Evolutionary conservation across 1,140 invertebrate genomes (phyloP), one percentile per base, ranked within the genome.

Genomic region (Hydropsyche tenuis): DNA sequence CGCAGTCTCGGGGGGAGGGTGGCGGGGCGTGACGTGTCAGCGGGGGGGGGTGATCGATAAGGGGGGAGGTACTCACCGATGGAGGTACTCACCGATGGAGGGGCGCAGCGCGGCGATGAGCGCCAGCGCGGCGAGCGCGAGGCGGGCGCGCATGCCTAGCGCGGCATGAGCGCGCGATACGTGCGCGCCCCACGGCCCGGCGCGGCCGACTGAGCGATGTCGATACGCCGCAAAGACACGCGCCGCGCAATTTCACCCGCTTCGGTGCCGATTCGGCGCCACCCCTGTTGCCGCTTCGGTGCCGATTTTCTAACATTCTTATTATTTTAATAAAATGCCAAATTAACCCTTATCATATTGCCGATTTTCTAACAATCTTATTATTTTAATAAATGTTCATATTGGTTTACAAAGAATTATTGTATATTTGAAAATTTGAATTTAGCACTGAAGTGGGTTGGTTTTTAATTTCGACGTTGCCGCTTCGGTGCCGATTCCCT

Each of bases 91-190:
- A 85, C n/a, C 84, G 83, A 82, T 81, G 81, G 83, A 81, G 79
- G 79, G 80, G 68, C 81, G 81, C 81, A 85, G 83, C 81, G 80
- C 84, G 83, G 81, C 81, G 79, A 83, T 81, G 81, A 84, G 84
- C 82, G 83, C 80, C 82, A 82, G 83, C 82, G 81, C 82, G 84
- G 83, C 83, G 83, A 83, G 81, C 84, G 84, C 84, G 48, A 37
- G 84, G 81, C 81, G 82, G 78, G 79, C 81, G 82, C 83, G 83
- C 84, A 84, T 85, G 78, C 81, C 80, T 81, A 82, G 83, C 80
- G 81, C 83, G 82, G 81, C 83, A 81, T 81, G 83, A 83, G 81
- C 82, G 82, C 84, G 83, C 83, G 83, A 82, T 82, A 69, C 75
- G 72, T 71, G 69, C 73, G 82, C 82, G 78, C 80, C 78, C 75